phyloP scores from a whole-genome alignment of 2,797 vertebrate species.

The Enteromius fasciolatus region DNA sequence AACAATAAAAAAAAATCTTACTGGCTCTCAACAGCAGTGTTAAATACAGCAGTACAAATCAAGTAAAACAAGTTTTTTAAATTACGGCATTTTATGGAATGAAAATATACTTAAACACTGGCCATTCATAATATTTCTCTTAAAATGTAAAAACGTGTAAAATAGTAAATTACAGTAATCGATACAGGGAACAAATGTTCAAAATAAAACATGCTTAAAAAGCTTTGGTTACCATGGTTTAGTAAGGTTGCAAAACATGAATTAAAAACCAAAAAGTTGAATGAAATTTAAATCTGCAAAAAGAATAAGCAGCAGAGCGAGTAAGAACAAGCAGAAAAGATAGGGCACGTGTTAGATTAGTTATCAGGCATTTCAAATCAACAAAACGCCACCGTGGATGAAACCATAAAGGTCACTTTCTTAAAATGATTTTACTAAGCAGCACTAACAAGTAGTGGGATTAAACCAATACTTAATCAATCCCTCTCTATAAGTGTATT shows the following conservation, averaged over 20 bases:
- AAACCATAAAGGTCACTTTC: slow-evolving; percentile 5
- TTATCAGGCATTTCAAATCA: not conserved
- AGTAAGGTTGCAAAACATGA: not conserved
- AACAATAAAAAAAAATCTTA: not conserved
- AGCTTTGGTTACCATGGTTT: not conserved
- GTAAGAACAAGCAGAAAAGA: not conserved
- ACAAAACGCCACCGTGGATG: not conserved
- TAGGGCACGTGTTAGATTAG: not conserved
- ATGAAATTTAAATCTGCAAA: not conserved
- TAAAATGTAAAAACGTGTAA: not conserved
- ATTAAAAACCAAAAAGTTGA: not conserved
- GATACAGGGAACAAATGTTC: not conserved
- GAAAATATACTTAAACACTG: slow-evolving; percentile 8
- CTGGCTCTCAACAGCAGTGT: not conserved
- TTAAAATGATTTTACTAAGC: slow-evolving; percentile 7
- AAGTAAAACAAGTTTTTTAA: not conserved
- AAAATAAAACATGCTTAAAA: not conserved
- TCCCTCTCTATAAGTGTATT: not conserved
- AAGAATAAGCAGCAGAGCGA: not conserved
- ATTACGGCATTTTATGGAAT: slow-evolving; percentile 1
- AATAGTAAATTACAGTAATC: not conserved
- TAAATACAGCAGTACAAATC: not conserved
- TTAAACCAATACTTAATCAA: not conserved
- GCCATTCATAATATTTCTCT: not conserved
- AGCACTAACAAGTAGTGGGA: not conserved